Conservation (phyloP, 1,140 invertebrate genomes). For the Piezodorus guildinii region DNA sequence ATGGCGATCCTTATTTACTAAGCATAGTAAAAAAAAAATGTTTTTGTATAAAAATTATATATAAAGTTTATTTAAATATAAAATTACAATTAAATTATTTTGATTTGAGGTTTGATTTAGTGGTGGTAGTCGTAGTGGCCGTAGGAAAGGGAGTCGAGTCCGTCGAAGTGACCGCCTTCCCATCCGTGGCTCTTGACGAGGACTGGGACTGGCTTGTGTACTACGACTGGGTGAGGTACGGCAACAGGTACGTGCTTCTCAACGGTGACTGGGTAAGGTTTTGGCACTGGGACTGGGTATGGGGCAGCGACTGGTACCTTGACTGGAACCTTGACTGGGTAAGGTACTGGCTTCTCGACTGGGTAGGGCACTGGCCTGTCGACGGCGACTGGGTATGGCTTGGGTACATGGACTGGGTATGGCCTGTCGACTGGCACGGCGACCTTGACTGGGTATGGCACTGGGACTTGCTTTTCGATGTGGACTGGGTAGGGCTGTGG, state of each 20-base stretch:
- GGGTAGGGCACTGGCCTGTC: conserved; percentile 46
- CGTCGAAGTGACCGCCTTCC: background rate
- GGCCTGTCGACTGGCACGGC: conserved; percentile 45
- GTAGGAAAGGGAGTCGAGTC: background rate
- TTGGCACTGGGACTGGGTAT: conserved; percentile 45
- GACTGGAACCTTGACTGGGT: conserved; percentile 38
- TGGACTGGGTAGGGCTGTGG: conserved; percentile 32
- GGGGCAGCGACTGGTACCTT: conserved; percentile 36
- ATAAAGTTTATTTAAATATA: conserved; percentile 5
- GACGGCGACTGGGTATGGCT: conserved; percentile 43
- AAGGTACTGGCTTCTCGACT: conserved; percentile 43
- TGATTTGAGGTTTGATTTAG: conserved; percentile 2
- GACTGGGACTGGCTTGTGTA: conserved; percentile 51
- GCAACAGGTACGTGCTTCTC: conserved; percentile 51
- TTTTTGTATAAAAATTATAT: background rate
- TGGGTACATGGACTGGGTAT: conserved; percentile 40
- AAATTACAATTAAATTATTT: conserved; percentile 14
- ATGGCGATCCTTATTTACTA: background rate
- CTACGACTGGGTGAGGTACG: conserved; percentile 42
- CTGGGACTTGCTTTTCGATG: conserved; percentile 48
- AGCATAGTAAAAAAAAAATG: background rate
- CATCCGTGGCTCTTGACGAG: conserved; percentile 32
- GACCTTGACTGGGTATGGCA: conserved; percentile 53
- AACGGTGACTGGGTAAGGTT: conserved; percentile 33
- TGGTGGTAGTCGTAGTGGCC: conserved; percentile 7